phyloP scores from a whole-genome alignment of 1,140 invertebrate species.

The Meloidogyne hapla region DNA sequence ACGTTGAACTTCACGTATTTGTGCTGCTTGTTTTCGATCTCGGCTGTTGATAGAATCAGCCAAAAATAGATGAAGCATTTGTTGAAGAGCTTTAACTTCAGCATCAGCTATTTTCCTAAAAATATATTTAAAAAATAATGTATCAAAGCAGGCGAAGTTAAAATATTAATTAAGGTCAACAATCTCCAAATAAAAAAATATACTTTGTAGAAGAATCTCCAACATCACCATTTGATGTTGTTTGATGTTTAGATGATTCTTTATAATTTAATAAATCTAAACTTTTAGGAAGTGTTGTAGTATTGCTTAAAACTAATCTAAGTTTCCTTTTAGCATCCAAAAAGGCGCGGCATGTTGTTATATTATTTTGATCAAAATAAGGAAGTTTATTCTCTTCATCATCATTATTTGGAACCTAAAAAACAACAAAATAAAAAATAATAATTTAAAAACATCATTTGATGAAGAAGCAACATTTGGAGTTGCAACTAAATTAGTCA shows the following conservation, averaged over 20 bases:
- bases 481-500: not conserved
- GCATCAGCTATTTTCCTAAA: conserved; percentile 29
- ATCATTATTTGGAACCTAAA: not conserved
- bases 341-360: conserved; percentile 73
- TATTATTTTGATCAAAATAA: conserved; percentile 71
- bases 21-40: conserved; percentile 78
- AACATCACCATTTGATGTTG: not conserved
- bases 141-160: too few species aligned
- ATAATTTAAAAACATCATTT: conserved; percentile 9
- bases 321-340: conserved; percentile 87
- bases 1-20: conserved; percentile 81
- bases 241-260: not conserved
- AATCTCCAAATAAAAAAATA: not conserved
- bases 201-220: conserved; percentile 14
- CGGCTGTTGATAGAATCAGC: conserved; percentile 84
- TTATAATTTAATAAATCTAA: not conserved
- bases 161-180: too few species aligned
- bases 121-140: too few species aligned
- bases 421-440: not conserved
- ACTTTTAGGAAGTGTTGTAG: conserved; percentile 52
- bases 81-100: conserved; percentile 49
- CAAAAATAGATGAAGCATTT: conserved; percentile 71
- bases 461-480: not conserved
- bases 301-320: conserved; percentile 80
- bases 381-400: conserved; percentile 65